phyloP scores from a whole-genome alignment of 2,888 invertebrate genomes.

The Clivina fossor region DNA sequence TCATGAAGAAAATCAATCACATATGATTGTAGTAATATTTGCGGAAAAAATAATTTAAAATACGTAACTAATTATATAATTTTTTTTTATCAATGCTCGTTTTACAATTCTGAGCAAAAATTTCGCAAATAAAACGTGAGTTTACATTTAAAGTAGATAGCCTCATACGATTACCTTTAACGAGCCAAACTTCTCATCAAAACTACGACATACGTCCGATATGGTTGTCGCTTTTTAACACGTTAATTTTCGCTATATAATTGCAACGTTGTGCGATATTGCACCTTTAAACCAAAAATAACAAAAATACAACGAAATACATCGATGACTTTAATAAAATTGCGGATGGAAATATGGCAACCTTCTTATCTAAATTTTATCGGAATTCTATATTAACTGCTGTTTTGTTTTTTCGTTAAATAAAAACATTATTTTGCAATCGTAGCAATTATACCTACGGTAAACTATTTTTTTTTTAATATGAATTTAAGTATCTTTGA shows the following conservation, averaged over 20 bases:
- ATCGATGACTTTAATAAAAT: conserved; percentile 13
- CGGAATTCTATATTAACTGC: conserved; percentile 3
- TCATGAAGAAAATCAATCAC: too few relatives aligned
- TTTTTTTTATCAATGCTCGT: conserved; percentile 20
- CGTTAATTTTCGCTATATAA: too few relatives aligned
- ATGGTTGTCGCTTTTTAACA: conserved; percentile 17
- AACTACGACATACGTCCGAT: conserved; percentile 14
- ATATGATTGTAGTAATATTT: background rate
- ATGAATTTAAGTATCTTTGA: conserved; percentile 5
- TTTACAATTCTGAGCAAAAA: conserved; percentile 22
- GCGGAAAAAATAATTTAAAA: conserved; percentile 3
- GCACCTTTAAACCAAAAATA: conserved; percentile 1
- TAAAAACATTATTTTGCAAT: conserved; percentile 15
- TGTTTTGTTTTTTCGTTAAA: background rate
- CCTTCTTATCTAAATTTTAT: conserved; percentile 1
- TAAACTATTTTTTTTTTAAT: conserved; percentile 13
- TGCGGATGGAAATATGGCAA: conserved; percentile 16
- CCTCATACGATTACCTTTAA: conserved; percentile 20
- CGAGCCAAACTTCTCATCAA: background rate
- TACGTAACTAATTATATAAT: conserved; percentile 8
- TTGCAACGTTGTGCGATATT: conserved; percentile 1
- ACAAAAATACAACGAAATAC: too few relatives aligned
- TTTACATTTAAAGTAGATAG: conserved; percentile 22
- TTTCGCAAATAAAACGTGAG: conserved; percentile 8
- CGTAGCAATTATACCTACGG: conserved; percentile 15